A percentile compares a stretch with the other conserved stretches of the same genome.
Conservation (phyloP, 2,797 vertebrate genomes). For the Delichon dasypus region DNA sequence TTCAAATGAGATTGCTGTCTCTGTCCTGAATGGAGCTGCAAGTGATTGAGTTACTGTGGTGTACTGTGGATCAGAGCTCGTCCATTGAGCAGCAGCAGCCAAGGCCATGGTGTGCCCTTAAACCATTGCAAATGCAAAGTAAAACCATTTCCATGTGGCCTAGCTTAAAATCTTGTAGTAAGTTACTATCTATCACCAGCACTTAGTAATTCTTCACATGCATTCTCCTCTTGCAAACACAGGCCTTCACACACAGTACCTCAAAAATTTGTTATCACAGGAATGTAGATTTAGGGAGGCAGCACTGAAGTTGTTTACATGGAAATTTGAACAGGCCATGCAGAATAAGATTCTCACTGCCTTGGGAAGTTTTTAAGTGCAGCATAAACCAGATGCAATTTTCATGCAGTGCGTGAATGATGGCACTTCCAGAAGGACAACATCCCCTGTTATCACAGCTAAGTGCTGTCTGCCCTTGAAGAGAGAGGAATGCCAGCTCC, state of each 20-base stretch:
- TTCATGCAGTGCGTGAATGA: neutral
- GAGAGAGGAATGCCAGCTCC: neutral
- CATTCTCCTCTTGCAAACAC: neutral
- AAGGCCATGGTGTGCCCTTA: neutral
- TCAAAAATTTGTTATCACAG: neutral
- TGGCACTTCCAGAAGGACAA: constrained; percentile 16
- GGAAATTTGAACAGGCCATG: neutral
- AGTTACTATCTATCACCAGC: neutral
- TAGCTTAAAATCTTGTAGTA: neutral
- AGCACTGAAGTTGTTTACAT: neutral
- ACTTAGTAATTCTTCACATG: neutral
- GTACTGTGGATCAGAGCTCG: neutral
- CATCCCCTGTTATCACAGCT: neutral
- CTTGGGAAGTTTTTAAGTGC: constrained; percentile 22
- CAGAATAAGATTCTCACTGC: neutral
- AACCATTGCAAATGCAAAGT: neutral
- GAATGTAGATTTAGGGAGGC: neutral
- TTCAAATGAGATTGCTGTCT: neutral
- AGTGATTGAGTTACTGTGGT: neutral
- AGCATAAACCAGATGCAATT: neutral
- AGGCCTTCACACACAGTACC: neutral
- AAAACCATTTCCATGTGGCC: neutral
- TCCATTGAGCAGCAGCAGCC: neutral
- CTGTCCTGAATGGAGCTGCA: neutral
- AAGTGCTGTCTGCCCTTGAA: neutral